A percentile compares a stretch with the other conserved stretches of the same genome.
Evolutionary conservation across 1,140 invertebrate genomes (phyloP).

Genomic region (Anoplolepis gracilipes): DNA sequence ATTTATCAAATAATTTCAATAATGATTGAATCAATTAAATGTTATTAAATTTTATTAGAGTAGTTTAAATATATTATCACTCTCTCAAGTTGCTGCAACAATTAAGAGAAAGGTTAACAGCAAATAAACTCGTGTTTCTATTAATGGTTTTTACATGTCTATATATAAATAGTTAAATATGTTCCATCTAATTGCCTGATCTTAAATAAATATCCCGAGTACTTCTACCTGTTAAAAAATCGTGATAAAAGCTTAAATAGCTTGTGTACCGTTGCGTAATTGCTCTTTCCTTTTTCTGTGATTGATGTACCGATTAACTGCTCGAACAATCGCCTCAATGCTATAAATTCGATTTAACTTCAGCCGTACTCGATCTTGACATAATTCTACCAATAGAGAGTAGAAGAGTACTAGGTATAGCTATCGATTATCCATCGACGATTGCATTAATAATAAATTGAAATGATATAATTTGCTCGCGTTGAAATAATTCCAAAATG

Average conservation of each 20-base stretch:
- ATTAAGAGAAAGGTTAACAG: background rate
- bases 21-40: too few species aligned
- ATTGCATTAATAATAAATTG: background rate
- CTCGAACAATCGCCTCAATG: slow-evolving; percentile 34
- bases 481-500: background rate
- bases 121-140: background rate
- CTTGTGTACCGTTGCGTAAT: slow-evolving; percentile 25
- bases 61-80: background rate
- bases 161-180: background rate
- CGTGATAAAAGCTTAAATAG: slow-evolving; percentile 52
- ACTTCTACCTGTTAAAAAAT: background rate
- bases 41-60: background rate
- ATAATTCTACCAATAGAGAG: slow-evolving; percentile 23
- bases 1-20: too few species aligned
- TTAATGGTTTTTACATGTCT: background rate
- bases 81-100: background rate
- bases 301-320: slow-evolving; percentile 45
- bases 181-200: background rate
- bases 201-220: background rate
- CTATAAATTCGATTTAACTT: slow-evolving; percentile 50
- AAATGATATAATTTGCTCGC: background rate
- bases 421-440: background rate
- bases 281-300: slow-evolving; percentile 45
- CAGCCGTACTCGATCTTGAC: slow-evolving; percentile 40
- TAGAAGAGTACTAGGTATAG: background rate